These are phyloP conservation scores for Enteromius paludinosus DNA, from an alignment of 2,797 vertebrate genomes.

Conservation along the genomic window DNA sequence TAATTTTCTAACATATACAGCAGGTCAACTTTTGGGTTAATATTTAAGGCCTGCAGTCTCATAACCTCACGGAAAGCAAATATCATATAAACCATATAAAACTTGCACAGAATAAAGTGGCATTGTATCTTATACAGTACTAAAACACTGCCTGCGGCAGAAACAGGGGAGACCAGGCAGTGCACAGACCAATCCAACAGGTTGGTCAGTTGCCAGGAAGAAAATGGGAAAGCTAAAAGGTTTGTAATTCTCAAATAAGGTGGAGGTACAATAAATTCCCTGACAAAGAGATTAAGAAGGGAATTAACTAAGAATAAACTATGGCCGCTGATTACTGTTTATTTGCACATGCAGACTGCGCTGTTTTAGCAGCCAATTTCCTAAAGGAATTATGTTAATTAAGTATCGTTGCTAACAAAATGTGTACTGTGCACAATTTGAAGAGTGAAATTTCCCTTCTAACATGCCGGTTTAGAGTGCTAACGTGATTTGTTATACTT, in stretches of 20 bases:
- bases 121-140: background rate
- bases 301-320: background rate
- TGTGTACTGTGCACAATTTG: background rate
- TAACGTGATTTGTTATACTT: background rate
- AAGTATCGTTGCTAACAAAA: background rate
- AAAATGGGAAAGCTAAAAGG: background rate
- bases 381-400: slow-evolving; percentile 2
- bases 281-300: background rate
- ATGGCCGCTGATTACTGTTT: background rate
- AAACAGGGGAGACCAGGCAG: background rate
- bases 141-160: slow-evolving; percentile 7
- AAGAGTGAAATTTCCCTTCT: background rate
- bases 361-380: slow-evolving; percentile 23
- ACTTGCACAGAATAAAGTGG: background rate
- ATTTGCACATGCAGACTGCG: slow-evolving; percentile 13
- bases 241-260: slow-evolving; percentile 5
- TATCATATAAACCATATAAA: background rate
- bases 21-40: background rate
- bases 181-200: background rate
- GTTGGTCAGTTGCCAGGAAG: background rate
- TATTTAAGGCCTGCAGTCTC: background rate
- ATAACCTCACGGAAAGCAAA: background rate
- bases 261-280: background rate
- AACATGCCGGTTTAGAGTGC: background rate
- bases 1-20: background rate